Evolutionary conservation across 2,888 invertebrate genomes (phyloP).

Genomic region (Drosophila putrida): DNA sequence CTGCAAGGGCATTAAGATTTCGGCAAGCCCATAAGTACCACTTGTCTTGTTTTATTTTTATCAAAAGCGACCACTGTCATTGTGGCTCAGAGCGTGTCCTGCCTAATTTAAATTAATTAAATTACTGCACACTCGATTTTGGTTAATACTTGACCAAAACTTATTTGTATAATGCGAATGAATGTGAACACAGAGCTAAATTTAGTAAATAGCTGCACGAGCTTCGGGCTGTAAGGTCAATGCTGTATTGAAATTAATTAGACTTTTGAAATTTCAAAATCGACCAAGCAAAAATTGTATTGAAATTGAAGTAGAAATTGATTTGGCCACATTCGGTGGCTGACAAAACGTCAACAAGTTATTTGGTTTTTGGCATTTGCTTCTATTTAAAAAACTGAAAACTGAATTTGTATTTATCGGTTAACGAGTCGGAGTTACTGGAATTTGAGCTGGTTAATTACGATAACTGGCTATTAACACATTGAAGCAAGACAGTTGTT

Average conservation of each 20-base stretch:
- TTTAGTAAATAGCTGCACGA: constrained; percentile 38
- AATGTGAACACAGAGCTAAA: constrained; percentile 1
- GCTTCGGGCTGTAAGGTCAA: constrained; percentile 38
- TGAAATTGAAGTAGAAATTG: constrained; percentile 28
- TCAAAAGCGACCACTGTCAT: constrained; percentile 3
- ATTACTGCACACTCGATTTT: constrained; percentile 17
- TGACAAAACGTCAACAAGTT: constrained; percentile 40
- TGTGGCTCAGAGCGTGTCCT: constrained; percentile 37
- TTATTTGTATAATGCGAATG: constrained; percentile 11
- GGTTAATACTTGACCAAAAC: constrained; percentile 5
- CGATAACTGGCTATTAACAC: constrained; percentile 46
- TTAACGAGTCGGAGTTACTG: constrained; percentile 27
- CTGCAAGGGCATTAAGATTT: constrained; percentile 4
- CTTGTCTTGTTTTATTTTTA: background rate
- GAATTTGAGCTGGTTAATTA: constrained; percentile 49
- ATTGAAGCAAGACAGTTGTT: constrained; percentile 22
- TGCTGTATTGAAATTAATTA: constrained; percentile 38
- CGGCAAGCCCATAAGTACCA: background rate
- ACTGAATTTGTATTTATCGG: constrained; percentile 17
- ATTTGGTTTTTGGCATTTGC: constrained; percentile 29
- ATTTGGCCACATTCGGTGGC: constrained; percentile 28
- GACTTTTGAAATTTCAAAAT: constrained; percentile 39
- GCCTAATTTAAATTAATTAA: constrained; percentile 57
- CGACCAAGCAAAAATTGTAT: constrained; percentile 5
- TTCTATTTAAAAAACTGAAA: constrained; percentile 20